A percentile compares a stretch with the other conserved stretches of the same genome.
These are phyloP conservation scores for Sphyrna mokarran DNA, from an alignment of 2,113 vertebrate species.

Conservation along the genomic window DNA sequence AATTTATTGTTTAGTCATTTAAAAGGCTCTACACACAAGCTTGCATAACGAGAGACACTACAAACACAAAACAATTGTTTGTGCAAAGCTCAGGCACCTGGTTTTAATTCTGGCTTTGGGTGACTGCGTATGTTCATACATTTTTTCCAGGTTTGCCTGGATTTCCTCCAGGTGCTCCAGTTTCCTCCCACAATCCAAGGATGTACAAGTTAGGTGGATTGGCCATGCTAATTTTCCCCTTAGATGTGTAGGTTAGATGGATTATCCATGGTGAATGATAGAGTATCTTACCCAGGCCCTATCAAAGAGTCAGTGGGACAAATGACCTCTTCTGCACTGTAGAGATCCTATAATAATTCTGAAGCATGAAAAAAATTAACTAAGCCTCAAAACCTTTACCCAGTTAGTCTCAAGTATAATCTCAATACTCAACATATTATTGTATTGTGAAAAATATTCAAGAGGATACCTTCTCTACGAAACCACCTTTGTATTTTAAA, in stretches of 20 bases:
- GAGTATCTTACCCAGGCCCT: too few species aligned
- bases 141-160: not conserved
- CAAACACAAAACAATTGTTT: slow-evolving; percentile 67
- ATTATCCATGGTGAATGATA: too few species aligned
- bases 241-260: too few species aligned
- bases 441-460: not conserved
- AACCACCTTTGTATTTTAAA: not conserved
- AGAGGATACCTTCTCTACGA: not conserved
- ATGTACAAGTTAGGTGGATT: too few species aligned
- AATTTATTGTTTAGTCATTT: slow-evolving; percentile 54
- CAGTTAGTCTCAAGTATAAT: not conserved
- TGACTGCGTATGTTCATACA: too few species aligned
- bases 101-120: too few species aligned
- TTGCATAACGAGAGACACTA: slow-evolving; percentile 65
- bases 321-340: too few species aligned
- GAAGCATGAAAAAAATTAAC: not conserved
- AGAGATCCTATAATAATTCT: too few species aligned
- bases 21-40: slow-evolving; percentile 51
- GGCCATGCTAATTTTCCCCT: too few species aligned
- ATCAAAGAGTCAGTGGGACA: too few species aligned
- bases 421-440: not conserved
- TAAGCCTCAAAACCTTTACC: not conserved
- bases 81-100: slow-evolving; percentile 43
- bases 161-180: too few species aligned
- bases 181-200: too few species aligned